These are phyloP conservation scores for Miniopterus natalensis DNA, from an alignment of 2,113 vertebrate genomes.

Conservation along the genomic window DNA sequence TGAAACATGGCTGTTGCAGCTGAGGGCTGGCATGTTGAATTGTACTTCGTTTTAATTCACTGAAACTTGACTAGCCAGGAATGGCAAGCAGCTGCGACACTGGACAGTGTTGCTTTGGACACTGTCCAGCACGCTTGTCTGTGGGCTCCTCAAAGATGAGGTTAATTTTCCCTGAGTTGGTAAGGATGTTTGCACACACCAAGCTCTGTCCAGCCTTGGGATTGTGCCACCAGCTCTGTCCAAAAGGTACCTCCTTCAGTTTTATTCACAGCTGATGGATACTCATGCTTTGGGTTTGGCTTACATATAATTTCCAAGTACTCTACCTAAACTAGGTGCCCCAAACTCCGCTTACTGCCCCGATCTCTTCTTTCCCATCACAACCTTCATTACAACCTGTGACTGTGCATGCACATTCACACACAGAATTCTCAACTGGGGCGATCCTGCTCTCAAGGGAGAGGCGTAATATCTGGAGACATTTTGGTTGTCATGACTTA, in stretches of 20 bases:
- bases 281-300: background rate
- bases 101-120: rapidly evolving
- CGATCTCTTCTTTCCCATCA: background rate
- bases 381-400: background rate
- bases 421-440: too few relatives aligned
- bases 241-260: rapidly evolving
- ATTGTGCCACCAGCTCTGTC: rapidly evolving
- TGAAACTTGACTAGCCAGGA: background rate
- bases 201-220: background rate
- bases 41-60: too few relatives aligned
- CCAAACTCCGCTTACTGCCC: background rate
- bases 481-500: background rate
- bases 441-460: background rate
- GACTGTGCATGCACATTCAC: rapidly evolving
- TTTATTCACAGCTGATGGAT: too few relatives aligned
- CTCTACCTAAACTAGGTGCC: background rate
- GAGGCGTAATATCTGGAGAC: background rate
- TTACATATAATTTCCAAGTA: background rate
- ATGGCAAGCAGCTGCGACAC: too few relatives aligned
- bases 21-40: background rate
- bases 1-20: background rate
- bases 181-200: rapidly evolving
- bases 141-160: background rate
- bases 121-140: too few relatives aligned
- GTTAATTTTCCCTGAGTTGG: background rate